Evolutionary conservation across 2,797 vertebrate species (phyloP).

Genomic region (Lithobates pipiens): DNA sequence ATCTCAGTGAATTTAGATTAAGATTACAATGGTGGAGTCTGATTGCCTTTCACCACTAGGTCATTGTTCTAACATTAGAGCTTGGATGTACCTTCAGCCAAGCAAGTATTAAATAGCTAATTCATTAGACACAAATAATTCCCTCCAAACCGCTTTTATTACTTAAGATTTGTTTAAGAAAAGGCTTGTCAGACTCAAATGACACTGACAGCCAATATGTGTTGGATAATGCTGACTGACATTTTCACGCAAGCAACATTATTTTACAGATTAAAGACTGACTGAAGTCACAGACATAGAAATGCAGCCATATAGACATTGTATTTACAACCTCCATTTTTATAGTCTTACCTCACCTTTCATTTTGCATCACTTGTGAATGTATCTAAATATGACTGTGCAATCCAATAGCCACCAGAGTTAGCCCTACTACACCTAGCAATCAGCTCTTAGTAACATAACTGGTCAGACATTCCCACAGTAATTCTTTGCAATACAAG

Average conservation of each 20-base stretch:
- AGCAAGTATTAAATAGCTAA: not conserved
- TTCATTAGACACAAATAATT: not conserved
- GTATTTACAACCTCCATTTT: no score
- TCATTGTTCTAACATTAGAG: conserved; percentile 1
- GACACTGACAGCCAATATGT: not conserved
- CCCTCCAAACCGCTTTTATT: not conserved
- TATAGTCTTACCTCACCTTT: no score
- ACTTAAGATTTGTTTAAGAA: not conserved
- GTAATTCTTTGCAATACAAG: no score
- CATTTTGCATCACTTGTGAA: no score
- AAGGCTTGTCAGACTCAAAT: not conserved
- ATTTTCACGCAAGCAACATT: not conserved
- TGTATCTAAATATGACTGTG: no score
- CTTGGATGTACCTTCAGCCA: not conserved
- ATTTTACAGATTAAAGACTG: not conserved
- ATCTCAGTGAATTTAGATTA: conserved; percentile 32
- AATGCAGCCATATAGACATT: no score
- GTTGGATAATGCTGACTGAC: not conserved
- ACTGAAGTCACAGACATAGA: no score
- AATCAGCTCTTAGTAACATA: no score
- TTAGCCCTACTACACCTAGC: no score
- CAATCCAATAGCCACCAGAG: no score
- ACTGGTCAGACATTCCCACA: no score
- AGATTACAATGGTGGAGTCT: conserved; percentile 29
- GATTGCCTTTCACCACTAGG: conserved; percentile 20